Percentiles rank a stretch among this genome's conserved stretches.
Evolutionary conservation across 2,113 vertebrate species (phyloP).

Genomic region (Tetrax tetrax): DNA sequence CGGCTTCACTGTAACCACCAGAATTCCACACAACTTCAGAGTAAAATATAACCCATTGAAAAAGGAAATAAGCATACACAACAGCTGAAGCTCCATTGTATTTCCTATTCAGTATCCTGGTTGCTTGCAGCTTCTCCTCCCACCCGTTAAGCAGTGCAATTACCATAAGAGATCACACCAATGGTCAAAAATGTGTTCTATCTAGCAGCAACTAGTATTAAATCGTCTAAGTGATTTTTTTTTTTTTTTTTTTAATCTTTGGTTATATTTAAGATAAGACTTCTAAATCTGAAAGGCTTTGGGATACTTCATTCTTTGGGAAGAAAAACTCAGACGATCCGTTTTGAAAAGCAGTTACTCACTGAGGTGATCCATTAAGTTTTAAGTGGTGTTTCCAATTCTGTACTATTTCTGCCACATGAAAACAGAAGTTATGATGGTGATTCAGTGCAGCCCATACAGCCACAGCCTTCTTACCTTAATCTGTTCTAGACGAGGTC

Average conservation of each 20-base stretch:
- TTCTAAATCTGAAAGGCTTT: background rate
- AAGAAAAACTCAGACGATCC: background rate
- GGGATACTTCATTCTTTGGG: background rate
- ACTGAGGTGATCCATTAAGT: background rate
- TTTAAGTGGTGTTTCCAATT: background rate
- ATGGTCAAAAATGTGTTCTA: background rate
- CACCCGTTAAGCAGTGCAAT: background rate
- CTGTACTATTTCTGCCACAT: background rate
- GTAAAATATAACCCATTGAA: background rate
- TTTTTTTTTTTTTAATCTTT: background rate
- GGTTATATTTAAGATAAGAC: background rate
- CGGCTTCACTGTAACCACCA: background rate
- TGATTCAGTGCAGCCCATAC: background rate
- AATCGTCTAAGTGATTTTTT: background rate
- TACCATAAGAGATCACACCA: background rate
- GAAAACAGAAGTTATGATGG: background rate
- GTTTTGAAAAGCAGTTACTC: background rate
- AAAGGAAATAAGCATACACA: background rate
- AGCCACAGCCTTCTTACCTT: slow-evolving; percentile 78
- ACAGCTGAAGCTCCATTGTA: background rate
- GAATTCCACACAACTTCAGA: background rate
- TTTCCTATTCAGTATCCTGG: background rate
- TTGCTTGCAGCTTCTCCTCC: background rate
- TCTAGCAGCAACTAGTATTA: background rate
- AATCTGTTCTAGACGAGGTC: slow-evolving; percentile 94